Evolutionary conservation across 2,113 vertebrate species (phyloP), one percentile per base, ranked within the genome.

Genomic region (Sturnira hondurensis): DNA sequence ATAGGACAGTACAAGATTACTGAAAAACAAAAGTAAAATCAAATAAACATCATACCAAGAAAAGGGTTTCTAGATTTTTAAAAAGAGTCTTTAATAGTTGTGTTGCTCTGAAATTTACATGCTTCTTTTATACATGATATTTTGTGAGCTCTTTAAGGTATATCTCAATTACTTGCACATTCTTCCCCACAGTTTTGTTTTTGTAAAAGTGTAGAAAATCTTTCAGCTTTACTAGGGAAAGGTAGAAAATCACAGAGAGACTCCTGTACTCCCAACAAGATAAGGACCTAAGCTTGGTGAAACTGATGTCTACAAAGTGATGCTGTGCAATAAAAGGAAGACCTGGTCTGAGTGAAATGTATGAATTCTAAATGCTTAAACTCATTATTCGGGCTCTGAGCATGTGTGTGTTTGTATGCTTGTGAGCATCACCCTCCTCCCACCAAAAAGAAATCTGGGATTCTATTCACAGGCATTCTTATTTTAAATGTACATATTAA

Each of bases 401-500:
- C 77, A 20, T 90, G 8, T 92, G 41, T 86, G 28, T 56, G 13
- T 92, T 19, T 96, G 38, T 70, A n/a, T 80, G 50, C 73, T 16
- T 74, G 50, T 56, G 65, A 33, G 61, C 20, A 68, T 3, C 2
- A 8, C n/a, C 70, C 85, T 8, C 6, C 19, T 28, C 41, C 65
- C 24, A 12, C 11, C 28, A 31, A 63, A 63, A 63, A 63, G 31
- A 81, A n/a, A 91, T 89, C 80, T 94, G 68, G 78, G 86, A 96
- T 95, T 95, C 86, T 73, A 65, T 74, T 38, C 63, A 93, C 68
- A 96, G 91, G 38, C 24, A 74, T 80, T 90, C 93, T 95, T 78
- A 82, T 91, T 97, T 95, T 84, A 95, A 95, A 91, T 97, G 89
- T 92, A 93, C 86, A 95, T 96, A 95, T 84, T 93, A 90, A 89